phyloP scores from a whole-genome alignment of 2,797 vertebrate genomes.

The Pachyuromys duprasi region DNA sequence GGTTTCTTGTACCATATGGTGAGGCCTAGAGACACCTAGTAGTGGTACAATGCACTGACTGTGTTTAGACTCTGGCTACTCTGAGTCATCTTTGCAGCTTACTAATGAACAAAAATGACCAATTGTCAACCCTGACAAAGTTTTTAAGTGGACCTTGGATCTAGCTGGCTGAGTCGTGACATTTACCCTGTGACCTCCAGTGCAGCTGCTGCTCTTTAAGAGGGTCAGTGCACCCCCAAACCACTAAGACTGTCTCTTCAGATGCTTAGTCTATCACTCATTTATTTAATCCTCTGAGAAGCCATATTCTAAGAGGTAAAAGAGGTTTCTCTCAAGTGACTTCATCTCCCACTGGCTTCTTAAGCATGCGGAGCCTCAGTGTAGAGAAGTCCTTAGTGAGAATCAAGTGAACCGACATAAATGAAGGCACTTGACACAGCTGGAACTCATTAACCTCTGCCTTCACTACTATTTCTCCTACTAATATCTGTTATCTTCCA shows the following conservation, averaged over 20 bases:
- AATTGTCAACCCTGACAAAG: neutral
- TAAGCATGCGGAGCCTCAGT: neutral
- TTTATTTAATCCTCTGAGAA: neutral
- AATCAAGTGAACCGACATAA: neutral
- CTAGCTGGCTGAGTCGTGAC: neutral
- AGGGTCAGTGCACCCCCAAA: neutral
- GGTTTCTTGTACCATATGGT: neutral
- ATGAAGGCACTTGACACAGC: neutral
- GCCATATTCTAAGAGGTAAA: slow-evolving; percentile 23
- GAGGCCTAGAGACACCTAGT: neutral
- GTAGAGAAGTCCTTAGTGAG: neutral
- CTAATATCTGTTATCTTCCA: neutral
- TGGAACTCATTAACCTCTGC: neutral
- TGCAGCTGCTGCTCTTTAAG: neutral
- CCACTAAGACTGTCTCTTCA: slow-evolving; percentile 29
- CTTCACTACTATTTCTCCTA: neutral
- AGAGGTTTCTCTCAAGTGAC: neutral
- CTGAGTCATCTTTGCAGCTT: neutral
- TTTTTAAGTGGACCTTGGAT: neutral
- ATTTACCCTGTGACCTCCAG: neutral
- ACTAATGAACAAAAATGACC: neutral
- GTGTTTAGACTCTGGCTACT: neutral
- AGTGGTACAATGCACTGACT: neutral
- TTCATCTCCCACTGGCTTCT: slow-evolving; percentile 19
- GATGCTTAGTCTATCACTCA: slow-evolving; percentile 24